These are phyloP conservation scores for Pegoplata infirma DNA, from an alignment of 2,888 invertebrate species.

Conservation along the genomic window DNA sequence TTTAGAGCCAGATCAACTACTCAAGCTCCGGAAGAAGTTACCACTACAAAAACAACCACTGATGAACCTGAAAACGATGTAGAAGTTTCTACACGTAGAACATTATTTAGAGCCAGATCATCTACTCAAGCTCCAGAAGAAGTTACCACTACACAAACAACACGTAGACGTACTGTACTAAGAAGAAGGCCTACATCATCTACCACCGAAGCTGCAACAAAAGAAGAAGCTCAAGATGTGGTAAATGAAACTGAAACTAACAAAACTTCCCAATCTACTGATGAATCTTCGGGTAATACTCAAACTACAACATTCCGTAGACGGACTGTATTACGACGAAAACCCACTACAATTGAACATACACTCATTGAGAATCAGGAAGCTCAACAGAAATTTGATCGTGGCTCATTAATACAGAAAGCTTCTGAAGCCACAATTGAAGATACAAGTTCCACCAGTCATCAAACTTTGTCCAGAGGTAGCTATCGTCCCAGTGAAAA, in stretches of 20 bases:
- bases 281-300: not conserved
- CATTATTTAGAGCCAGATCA: not conserved
- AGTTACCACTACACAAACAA: slow-evolving; percentile 44
- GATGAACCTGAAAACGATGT: not conserved
- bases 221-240: not conserved
- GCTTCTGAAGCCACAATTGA: not conserved
- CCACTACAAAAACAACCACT: slow-evolving; percentile 43
- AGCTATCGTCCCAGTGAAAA: slow-evolving; percentile 68
- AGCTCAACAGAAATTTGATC: not conserved
- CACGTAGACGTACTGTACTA: slow-evolving; percentile 55
- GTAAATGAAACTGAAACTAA: not conserved
- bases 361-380: not conserved
- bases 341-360: not conserved
- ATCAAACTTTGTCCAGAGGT: slow-evolving; percentile 64
- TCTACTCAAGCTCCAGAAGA: not conserved
- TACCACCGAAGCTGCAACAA: not conserved
- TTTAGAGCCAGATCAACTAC: slow-evolving; percentile 18
- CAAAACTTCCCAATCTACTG: not conserved
- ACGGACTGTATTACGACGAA: slow-evolving; percentile 12
- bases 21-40: not conserved
- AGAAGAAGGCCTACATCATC: slow-evolving; percentile 3
- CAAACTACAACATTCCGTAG: slow-evolving; percentile 18
- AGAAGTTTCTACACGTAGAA: not conserved
- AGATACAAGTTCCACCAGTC: not conserved
- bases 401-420: not conserved